Base-by-base conservation (phyloP, 2,113 vertebrate genomes). In the Edolisoma coerulescens region DNA sequence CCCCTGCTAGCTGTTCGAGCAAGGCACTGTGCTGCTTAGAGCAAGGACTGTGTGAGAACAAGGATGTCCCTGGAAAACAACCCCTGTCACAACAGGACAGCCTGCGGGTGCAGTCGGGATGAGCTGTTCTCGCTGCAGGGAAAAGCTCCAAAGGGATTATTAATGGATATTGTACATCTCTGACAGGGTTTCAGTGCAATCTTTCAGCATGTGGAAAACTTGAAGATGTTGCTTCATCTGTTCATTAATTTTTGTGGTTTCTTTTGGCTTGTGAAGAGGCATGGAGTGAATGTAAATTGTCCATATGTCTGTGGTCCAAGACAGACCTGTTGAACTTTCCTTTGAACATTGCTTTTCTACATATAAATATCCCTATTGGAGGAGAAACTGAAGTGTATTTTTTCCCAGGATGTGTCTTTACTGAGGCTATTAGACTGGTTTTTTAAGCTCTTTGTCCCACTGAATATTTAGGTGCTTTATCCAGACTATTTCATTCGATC, bases 231-330 rank as follows among this genome's bases (percentile, higher is more conserved):
- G 30, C 26, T 70, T 60, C 47, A 24, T 91, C 77, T 92, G 18
- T 76, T 87, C 49, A 24, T 89, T 93, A 69, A 39, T 81, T 87
- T 96, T 45, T 67, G 35, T 67, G 42, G 21, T 59, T 94, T 91
- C 45, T 89, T 84, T 84, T 82, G 77, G 52, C 79, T 84, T 54
- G 47, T 89, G 90, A 85, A 76, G 41, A 93, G 79, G 79, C 69
- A 54, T 42, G 57, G 67, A 95, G 76, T 84, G 44, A 64, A 73
- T 93, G 63, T 9, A 3, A 86, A 89, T 76, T 85, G 70, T 93
- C 74, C 26, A 11, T 91, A 45, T 37, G 17, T 49, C n/a, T 75
- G 33, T 42, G 67, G 56, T 41, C 47, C 42, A 63, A 75, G 30
- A 73, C 42, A 65, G 59, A 81, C 21, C 47, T n/a, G 16, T 60